Percentiles rank a stretch among this genome's conserved stretches.
These are phyloP conservation scores for Anguilla rostrata DNA, from an alignment of 2,113 vertebrate species.

Conservation along the genomic window DNA sequence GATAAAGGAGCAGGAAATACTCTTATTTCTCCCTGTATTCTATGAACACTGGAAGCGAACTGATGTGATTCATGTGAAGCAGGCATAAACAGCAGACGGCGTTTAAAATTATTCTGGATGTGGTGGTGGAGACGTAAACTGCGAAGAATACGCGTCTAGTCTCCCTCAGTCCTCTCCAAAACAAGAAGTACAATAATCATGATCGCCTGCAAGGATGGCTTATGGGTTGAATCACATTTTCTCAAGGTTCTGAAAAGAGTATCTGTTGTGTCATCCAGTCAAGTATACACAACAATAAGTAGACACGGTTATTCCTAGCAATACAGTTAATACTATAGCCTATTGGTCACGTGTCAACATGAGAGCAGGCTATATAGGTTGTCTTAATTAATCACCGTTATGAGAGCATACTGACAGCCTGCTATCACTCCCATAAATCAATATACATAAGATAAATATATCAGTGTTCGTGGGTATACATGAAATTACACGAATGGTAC, in stretches of 20 bases:
- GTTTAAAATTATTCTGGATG: constrained; percentile 49
- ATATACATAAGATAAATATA: neutral
- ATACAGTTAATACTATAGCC: no score
- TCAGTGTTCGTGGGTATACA: neutral
- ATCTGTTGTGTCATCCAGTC: neutral
- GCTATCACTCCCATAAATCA: neutral
- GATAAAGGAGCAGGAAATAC: neutral
- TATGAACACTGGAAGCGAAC: constrained; percentile 5
- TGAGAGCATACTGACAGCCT: neutral
- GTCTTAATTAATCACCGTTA: neutral
- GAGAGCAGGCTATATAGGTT: no score
- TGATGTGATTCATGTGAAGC: constrained; percentile 44
- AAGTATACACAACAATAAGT: neutral
- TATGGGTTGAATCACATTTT: neutral
- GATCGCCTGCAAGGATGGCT: neutral
- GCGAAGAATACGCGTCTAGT: neutral
- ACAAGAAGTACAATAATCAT: neutral
- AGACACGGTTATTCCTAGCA: neutral
- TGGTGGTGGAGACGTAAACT: neutral
- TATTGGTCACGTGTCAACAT: no score
- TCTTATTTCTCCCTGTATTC: neutral
- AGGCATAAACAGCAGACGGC: constrained; percentile 56
- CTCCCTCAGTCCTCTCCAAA: neutral
- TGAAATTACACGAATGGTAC: neutral
- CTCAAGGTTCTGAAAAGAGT: neutral